Base-by-base conservation (phyloP, 92 coral and sea anemone species). In the Blastomussa wellsi region DNA sequence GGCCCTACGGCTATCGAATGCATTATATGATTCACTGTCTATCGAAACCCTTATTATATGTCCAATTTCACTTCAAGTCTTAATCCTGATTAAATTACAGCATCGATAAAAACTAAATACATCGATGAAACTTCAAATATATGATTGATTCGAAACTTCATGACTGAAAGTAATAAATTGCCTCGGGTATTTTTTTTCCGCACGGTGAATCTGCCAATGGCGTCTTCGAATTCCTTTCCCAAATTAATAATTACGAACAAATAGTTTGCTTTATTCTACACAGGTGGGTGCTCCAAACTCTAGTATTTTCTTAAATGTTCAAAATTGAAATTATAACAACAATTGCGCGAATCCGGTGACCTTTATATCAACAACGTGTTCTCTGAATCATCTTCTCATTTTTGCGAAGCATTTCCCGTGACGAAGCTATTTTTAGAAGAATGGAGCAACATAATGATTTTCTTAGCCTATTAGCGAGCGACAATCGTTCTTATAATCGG, bases 401-500 rank as follows among this genome's bases (percentile, higher is more conserved):
- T 79, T 62, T 37, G 57, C 39, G 12, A 33, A 5, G 0, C 41
- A 14, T 38, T 67, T 37, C 41, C 75, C 44, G 26, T 36, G 35
- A 33, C 26, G 16, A 32, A 57, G 9, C 84, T 82, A 82, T 82
- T 47, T 81, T 81, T 14, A 52, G 77, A 48, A 81, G 68, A 62
- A 62, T 62, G 28, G 35, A 28, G 32, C 5, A 10, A 33, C 33
- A 62, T 28, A 22, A 26, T 62, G 16, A 35, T 14, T 62, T 62
- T 62, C 33, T 62, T 62, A 28, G 35, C 68, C 68, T 62, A 62
- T 62, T 57, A 24, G 29, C 10, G 29, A 57, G 29, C 24, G 65
- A 57, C 9, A 57, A 24, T 24, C 29, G 65, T 57, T 57, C 1
- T 57, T 20, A 57, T 8, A 22, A 57, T 57, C 65, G n/a, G 12